Conservation (phyloP, 2,113 vertebrate genomes). For the Oryzias curvinotus region DNA sequence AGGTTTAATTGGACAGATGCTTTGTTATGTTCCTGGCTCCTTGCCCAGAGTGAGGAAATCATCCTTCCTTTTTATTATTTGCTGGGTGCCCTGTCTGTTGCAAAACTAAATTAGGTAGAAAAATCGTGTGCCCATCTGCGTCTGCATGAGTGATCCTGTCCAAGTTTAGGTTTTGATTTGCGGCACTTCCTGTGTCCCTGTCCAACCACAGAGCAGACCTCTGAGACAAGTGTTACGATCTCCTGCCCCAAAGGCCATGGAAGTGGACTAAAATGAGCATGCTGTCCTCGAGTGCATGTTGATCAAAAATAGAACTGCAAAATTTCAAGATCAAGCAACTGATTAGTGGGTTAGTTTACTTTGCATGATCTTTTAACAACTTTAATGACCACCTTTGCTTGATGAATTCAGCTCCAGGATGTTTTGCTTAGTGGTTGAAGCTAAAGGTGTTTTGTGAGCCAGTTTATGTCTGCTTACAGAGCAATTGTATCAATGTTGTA, state of each 20-base stretch:
- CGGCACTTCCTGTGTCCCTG: conserved; percentile 52
- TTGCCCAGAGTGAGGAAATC: conserved; percentile 43
- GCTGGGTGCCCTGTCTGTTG: conserved; percentile 33
- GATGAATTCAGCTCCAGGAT: conserved; percentile 25
- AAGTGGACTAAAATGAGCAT: conserved; percentile 48
- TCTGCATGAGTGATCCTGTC: conserved; percentile 35
- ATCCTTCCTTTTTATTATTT: conserved; percentile 24
- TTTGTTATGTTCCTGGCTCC: conserved; percentile 12
- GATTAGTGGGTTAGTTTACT: conserved; percentile 34
- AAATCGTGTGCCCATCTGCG: conserved; percentile 28
- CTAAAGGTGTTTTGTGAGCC: conserved; percentile 23
- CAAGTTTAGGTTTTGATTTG: conserved; percentile 44
- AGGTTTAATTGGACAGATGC: conserved; percentile 28
- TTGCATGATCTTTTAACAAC: conserved; percentile 32
- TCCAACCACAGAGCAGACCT: conserved; percentile 38
- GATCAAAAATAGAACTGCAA: conserved; percentile 42
- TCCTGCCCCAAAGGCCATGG: conserved; percentile 50
- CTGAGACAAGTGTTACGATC: conserved; percentile 34
- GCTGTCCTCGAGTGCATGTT: conserved; percentile 25
- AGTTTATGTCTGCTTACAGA: no score
- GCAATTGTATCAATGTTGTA: no score
- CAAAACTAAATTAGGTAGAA: conserved; percentile 48
- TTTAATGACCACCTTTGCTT: conserved; percentile 18
- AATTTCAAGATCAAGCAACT: conserved; percentile 26
- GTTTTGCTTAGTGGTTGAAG: conserved; percentile 20